Evolutionary conservation across 2,113 vertebrate species (phyloP).

Genomic region (Corapipo altera): DNA sequence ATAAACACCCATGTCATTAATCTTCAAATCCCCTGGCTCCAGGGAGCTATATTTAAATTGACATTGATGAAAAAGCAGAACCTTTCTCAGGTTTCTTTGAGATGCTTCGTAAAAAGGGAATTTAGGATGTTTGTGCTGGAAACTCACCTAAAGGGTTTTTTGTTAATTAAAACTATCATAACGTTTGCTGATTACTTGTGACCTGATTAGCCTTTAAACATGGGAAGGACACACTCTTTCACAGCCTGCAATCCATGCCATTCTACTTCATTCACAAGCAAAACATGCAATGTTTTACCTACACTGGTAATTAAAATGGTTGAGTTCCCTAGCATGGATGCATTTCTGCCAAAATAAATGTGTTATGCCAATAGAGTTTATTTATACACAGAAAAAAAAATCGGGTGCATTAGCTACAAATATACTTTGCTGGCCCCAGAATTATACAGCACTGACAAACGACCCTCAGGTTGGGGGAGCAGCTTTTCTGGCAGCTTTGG

Average conservation of each 20-base stretch:
- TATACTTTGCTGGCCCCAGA: neutral
- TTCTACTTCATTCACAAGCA: neutral
- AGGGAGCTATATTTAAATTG: neutral
- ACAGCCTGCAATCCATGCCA: neutral
- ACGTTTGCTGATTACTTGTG: neutral
- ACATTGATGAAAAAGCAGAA: neutral
- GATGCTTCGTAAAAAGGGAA: neutral
- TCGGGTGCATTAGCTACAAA: neutral
- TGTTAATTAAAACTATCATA: neutral
- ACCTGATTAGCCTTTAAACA: neutral
- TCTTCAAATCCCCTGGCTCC: neutral
- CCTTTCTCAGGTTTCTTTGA: neutral
- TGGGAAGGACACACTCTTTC: neutral
- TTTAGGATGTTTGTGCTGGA: neutral
- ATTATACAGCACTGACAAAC: neutral
- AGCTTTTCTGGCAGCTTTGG: neutral
- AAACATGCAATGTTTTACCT: neutral
- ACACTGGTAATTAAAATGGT: neutral
- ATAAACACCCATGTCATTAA: neutral
- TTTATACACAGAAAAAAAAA: neutral
- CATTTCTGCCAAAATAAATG: neutral
- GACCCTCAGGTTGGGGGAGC: accelerated
- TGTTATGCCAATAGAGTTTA: accelerated
- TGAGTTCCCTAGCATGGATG: accelerated
- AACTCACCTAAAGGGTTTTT: neutral